Conservation (phyloP, 2,113 vertebrate genomes). For the Upupa epops region DNA sequence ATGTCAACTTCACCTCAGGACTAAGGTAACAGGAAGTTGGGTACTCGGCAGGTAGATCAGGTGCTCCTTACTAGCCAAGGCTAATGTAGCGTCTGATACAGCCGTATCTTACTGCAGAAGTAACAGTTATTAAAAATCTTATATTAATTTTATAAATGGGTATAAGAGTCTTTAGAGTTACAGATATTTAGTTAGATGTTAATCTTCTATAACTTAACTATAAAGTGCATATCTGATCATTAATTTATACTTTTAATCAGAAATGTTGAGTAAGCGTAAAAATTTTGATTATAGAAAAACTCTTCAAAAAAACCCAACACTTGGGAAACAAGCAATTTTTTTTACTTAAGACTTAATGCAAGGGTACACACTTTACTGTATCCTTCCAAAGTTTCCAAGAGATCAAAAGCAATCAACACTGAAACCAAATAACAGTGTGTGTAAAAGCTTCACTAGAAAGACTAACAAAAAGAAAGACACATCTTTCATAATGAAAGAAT, state of each 20-base stretch:
- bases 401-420: neutral
- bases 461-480: neutral
- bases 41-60: neutral
- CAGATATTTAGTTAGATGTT: neutral
- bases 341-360: too few relatives aligned
- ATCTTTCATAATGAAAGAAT: neutral
- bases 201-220: neutral
- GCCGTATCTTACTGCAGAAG: neutral
- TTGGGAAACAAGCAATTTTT: too few relatives aligned
- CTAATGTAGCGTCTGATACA: neutral
- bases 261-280: neutral
- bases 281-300: neutral
- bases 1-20: neutral
- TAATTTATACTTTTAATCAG: neutral
- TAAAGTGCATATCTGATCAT: neutral
- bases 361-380: neutral
- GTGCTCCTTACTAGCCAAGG: neutral
- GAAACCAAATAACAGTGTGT: neutral
- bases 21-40: neutral
- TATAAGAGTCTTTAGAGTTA: neutral
- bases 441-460: neutral
- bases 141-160: neutral
- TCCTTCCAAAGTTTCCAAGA: neutral
- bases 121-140: neutral
- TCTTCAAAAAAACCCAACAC: neutral